phyloP scores from a whole-genome alignment of 2,888 invertebrate species.

The Caradrina kadenii region DNA sequence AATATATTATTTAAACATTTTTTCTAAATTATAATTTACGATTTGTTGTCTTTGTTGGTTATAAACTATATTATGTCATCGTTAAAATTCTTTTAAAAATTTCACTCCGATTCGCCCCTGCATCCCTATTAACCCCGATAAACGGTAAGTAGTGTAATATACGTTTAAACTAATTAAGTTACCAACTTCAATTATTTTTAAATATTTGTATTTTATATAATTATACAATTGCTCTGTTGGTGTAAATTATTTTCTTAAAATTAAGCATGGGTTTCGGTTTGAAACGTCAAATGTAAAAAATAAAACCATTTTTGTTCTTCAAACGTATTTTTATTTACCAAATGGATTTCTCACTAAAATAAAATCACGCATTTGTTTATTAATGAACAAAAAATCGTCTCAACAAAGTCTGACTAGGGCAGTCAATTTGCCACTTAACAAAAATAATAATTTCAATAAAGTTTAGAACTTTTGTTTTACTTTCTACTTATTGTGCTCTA shows the following conservation, averaged over 20 bases:
- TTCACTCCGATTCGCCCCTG: no score
- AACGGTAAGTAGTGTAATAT: background rate
- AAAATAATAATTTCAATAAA: conserved; percentile 60
- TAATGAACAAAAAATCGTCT: conserved; percentile 71
- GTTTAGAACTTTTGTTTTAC: conserved; percentile 54
- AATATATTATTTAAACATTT: no score
- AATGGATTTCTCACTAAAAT: conserved; percentile 82
- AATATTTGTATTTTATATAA: conserved; percentile 13
- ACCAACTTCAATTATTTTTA: background rate
- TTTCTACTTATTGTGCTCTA: conserved; percentile 65
- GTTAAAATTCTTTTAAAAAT: no score
- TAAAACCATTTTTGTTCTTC: conserved; percentile 67
- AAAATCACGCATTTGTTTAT: conserved; percentile 80
- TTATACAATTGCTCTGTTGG: conserved; percentile 20
- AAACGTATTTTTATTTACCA: conserved; percentile 82
- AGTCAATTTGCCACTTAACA: conserved; percentile 70
- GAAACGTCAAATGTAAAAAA: conserved; percentile 45
- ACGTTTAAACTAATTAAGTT: background rate
- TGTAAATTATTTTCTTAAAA: conserved; percentile 39
- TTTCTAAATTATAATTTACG: no score
- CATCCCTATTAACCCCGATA: no score
- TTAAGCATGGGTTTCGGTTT: conserved; percentile 28
- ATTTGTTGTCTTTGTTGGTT: no score
- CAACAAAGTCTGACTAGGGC: conserved; percentile 83
- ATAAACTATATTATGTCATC: no score